These are phyloP conservation scores for Sminthurinus aureus DNA, from an alignment of 2,888 invertebrate genomes.

Conservation along the genomic window DNA sequence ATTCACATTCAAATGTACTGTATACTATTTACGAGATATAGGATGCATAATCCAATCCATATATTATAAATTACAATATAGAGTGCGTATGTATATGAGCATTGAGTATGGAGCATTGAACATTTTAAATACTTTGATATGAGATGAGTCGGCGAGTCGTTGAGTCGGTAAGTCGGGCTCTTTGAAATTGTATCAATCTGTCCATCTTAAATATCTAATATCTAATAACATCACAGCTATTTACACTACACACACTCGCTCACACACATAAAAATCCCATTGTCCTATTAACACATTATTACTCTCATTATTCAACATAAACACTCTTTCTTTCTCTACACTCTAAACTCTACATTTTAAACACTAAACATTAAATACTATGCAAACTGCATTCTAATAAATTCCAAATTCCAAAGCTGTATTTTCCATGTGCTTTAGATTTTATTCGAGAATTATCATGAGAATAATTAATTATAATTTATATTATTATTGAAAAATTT, in stretches of 20 bases:
- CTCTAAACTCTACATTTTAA: background rate
- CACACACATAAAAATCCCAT: background rate
- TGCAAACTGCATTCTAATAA: too few relatives aligned
- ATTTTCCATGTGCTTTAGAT: background rate
- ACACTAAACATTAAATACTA: background rate
- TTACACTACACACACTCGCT: background rate
- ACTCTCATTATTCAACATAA: slow-evolving; percentile 15
- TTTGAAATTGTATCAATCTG: slow-evolving; percentile 30
- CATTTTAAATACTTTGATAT: background rate
- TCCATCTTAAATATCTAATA: slow-evolving; percentile 30
- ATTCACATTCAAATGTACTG: background rate
- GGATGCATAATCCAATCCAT: too few relatives aligned
- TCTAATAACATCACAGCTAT: slow-evolving; percentile 8
- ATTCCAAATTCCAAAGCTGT: background rate
- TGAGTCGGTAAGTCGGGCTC: background rate
- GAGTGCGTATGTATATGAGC: too few relatives aligned
- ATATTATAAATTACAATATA: too few relatives aligned
- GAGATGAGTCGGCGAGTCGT: too few relatives aligned
- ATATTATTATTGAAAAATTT: background rate
- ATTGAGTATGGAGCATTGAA: too few relatives aligned
- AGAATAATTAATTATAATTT: background rate
- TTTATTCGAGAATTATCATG: too few relatives aligned
- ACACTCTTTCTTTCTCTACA: background rate
- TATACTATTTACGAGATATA: too few relatives aligned
- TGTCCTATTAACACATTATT: slow-evolving; percentile 24